Evolutionary conservation across 2,888 invertebrate genomes (phyloP), one percentile per base, ranked within the genome.

Genomic region (Habrosyne pyritoides): DNA sequence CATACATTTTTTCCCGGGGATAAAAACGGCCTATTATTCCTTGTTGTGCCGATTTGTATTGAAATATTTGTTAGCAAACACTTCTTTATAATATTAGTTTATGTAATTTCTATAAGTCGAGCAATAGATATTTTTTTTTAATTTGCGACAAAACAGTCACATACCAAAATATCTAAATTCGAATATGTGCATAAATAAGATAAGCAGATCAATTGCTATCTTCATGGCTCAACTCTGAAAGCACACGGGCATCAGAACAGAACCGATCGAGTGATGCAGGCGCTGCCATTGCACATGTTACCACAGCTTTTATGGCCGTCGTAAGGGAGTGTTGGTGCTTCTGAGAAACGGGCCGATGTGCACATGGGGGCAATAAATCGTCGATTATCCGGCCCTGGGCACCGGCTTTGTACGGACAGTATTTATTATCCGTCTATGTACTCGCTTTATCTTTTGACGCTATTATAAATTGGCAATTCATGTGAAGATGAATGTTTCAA

Each of bases 321-420:
- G 79, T 85, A 86, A 87, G 89, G 86, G 84, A 85, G 77, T 75
- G 77, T 67, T 78, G 74, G 67, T 72, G 81, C 81, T 91, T 90
- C 90, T 87, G 69, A 85, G 91, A 91, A 91, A 77, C 83, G 83
- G 74, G 64, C 78, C 78, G 79, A 71, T 71, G 76, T 78, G 82
- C 90, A 90, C 83, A 89, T 90, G 90, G 84, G 78, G 77, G 87
- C 74, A 70, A 86, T 91, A 89, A 91, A 91, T 81, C 73, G 74
- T 69, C 75, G 77, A 87, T 86, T 82, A 85, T 80, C 85, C 86
- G 82, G 83, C 81, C 70, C 77, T 78, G 78, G n/a, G 42, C 61
- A 61, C 65, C 59, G 61, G 62, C 67, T 64, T 61, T 12, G 50
- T 63, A 66, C 50, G 50, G 28, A 2, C n/a, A 50, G 30, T 71